phyloP scores from a whole-genome alignment of 1,140 invertebrate genomes.

The Plectrocnemia conspersa region DNA sequence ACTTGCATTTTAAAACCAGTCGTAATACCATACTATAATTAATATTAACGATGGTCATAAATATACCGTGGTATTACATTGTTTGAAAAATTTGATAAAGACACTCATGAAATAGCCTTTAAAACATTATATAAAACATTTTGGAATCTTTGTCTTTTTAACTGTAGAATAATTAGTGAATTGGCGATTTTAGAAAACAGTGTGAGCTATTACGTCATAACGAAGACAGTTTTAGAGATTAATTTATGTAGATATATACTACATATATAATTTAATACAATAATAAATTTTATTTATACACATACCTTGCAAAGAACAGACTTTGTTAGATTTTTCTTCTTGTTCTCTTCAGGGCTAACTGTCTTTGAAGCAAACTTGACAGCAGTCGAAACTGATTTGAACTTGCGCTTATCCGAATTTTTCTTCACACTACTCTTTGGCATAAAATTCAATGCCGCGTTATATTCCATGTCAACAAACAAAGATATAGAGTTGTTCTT shows the following conservation, averaged over 20 bases:
- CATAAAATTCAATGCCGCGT: conserved; percentile 1
- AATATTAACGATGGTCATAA: too few species aligned
- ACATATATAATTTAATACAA: conserved; percentile 1
- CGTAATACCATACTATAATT: too few species aligned
- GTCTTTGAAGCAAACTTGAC: conserved; percentile 59
- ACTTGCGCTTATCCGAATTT: conserved; percentile 38
- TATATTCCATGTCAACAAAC: conserved; percentile 16
- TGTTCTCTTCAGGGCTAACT: conserved; percentile 63
- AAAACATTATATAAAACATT: too few species aligned
- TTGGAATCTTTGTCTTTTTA: too few species aligned
- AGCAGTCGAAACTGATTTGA: conserved; percentile 55
- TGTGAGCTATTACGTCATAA: too few species aligned
- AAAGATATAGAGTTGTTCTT: conserved; percentile 32
- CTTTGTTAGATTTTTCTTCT: conserved; percentile 45
- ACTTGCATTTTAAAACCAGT: too few species aligned
- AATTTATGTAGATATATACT: background rate
- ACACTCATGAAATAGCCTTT: too few species aligned
- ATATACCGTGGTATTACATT: too few species aligned
- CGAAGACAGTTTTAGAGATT: too few species aligned
- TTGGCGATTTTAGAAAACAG: background rate
- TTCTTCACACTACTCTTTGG: background rate
- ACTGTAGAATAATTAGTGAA: conserved; percentile 4
- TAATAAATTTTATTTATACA: conserved; percentile 5
- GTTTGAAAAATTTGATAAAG: too few species aligned
- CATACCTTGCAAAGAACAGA: conserved; percentile 56